Evolutionary conservation across 2,797 vertebrate species (phyloP).

Genomic region (Oophaga sylvatica): DNA sequence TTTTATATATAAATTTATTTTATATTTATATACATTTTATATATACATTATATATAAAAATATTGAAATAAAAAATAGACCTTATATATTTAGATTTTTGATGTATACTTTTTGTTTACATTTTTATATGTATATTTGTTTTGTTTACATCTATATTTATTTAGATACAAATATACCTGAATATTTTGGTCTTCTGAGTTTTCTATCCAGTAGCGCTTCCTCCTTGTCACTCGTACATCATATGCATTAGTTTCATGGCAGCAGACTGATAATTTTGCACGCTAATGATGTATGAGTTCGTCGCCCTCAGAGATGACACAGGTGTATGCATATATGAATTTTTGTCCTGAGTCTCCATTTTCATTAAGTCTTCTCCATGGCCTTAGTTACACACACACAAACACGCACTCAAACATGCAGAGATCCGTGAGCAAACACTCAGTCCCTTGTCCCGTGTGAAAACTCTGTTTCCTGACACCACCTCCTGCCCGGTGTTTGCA

Average conservation of each 20-base stretch:
- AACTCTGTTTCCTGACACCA: constrained; percentile 46
- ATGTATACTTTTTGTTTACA: no score
- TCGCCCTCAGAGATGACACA: not conserved
- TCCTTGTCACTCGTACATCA: not conserved
- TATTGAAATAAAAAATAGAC: no score
- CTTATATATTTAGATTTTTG: no score
- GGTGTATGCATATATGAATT: not conserved
- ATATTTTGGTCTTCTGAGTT: no score
- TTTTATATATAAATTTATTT: no score
- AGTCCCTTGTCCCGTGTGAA: constrained; percentile 60
- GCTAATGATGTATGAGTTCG: not conserved
- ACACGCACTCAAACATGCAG: constrained; percentile 53
- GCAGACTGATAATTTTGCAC: not conserved
- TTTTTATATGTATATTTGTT: no score
- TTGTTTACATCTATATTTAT: no score
- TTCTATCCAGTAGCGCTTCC: no score
- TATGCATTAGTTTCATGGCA: not conserved
- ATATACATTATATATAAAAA: no score
- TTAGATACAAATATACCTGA: no score
- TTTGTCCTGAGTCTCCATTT: not conserved
- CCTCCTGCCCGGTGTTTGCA: constrained; percentile 41
- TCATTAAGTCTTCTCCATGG: constrained; percentile 8
- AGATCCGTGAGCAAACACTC: constrained; percentile 59
- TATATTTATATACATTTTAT: no score
- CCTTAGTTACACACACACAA: constrained; percentile 60